These are phyloP conservation scores for fruit fly (Drosophila melanogaster) DNA, from an alignment of 1,140 invertebrate genomes.

Conservation along the genomic window Release_6_plus_ISO1_MT NC_004354.4:16113001-16113500, in stretches of 20 bases:
- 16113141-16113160: no score
- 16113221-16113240: no score
- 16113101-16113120: background rate
- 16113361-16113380: constrained; percentile 5
- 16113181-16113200: background rate
- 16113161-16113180: background rate
- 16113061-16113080: no score
- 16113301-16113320: background rate
- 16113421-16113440: constrained; percentile 33
- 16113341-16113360: background rate
- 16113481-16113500: constrained; percentile 17
- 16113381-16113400: background rate
- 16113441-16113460: constrained; percentile 53
- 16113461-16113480: constrained; percentile 79
- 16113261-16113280: no score
- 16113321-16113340: background rate
- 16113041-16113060: background rate
- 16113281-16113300: no score
- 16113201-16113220: background rate
- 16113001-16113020: background rate
- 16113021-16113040: background rate
- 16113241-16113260: background rate
- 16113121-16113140: no score
- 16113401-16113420: background rate
- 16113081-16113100: background rate